phyloP scores from a whole-genome alignment of 2,113 vertebrate species.

The Catharus bicknelli region DNA sequence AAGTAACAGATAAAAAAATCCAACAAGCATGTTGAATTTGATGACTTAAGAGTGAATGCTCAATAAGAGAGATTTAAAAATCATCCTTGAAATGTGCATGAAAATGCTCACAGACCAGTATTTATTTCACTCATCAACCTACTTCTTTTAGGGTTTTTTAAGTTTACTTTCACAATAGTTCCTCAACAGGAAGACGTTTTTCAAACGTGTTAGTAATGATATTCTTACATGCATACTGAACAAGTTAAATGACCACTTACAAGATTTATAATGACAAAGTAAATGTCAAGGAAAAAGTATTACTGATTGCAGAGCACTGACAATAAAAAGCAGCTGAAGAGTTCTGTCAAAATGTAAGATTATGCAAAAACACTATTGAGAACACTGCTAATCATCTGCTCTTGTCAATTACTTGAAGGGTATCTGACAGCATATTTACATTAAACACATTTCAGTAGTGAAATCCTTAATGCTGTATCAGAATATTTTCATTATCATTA shows the following conservation, averaged over 20 bases:
- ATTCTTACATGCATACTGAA: conserved; percentile 58
- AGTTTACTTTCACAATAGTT: conserved; percentile 60
- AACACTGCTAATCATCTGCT: conserved; percentile 93
- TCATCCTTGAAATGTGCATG: not conserved
- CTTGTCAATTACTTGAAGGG: conserved; percentile 92
- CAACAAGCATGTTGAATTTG: not conserved
- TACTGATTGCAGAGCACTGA: conserved; percentile 78
- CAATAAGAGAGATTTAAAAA: not conserved
- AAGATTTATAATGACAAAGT: conserved; percentile 79
- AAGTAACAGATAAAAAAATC: not conserved
- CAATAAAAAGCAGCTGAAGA: conserved; percentile 77
- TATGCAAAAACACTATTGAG: conserved; percentile 87
- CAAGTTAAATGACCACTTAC: conserved; percentile 81
- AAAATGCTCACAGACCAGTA: not conserved
- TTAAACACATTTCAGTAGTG: conserved; percentile 82
- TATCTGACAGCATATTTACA: conserved; percentile 93
- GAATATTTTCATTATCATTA: conserved; percentile 78
- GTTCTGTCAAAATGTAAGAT: conserved; percentile 85
- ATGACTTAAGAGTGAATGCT: not conserved
- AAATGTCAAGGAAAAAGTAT: conserved; percentile 76
- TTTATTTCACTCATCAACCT: conserved; percentile 35
- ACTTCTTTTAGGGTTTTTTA: not conserved
- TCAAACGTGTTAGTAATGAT: conserved; percentile 31
- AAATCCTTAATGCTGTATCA: conserved; percentile 78
- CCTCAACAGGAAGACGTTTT: conserved; percentile 36